Base-by-base conservation (phyloP, 2,797 vertebrate genomes). In the Cheirogaleus major region DNA sequence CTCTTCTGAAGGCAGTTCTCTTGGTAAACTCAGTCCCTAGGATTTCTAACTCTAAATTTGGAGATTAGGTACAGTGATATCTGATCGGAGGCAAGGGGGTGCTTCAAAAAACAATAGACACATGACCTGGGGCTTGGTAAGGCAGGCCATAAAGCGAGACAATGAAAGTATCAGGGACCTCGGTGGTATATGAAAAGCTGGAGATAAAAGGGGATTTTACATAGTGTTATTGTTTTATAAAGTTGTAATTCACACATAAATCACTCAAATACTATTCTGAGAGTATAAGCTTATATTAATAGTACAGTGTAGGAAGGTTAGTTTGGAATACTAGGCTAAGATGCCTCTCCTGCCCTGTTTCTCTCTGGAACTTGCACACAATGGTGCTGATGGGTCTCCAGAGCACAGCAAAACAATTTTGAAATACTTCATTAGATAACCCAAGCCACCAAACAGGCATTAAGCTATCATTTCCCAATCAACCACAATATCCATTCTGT, bases 181-280 rank as follows among this genome's bases (percentile, higher is more conserved):
- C 6, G 38, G 10, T 12, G 25, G 11, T 22, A 32, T 9, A 25
- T 67, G 32, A 89, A 82, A 88, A 83, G 52, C 1, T 65, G 38
- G 14, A 70, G 7, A 83, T 70, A 15, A 90, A 59, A 48, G 2
- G 5, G 13, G 4, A 48, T 79, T 70, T 81, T 73, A 27, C 82
- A 90, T 79, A 17, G 2, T 14, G 5, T 20, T 89, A 5, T 73
- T 55, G 27, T 73, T 55, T 65, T 57, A 96, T 9, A 91, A 8
- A 89, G 20, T 38, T 93, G 32, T 88, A 69, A 50, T 84, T 95
- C 72, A 91, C 73, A 85, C 5, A 78, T 27, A 91, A 84, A 59
- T 84, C 35, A 76, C 7, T 76, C 45, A 48, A 61, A 93, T 50
- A 48, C 17, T 76, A 57, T 12, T 76, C 48, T 87, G 45, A 23